Evolutionary conservation across 2,797 vertebrate species (phyloP).

Genomic region (Chaetophractus vellerosus): DNA sequence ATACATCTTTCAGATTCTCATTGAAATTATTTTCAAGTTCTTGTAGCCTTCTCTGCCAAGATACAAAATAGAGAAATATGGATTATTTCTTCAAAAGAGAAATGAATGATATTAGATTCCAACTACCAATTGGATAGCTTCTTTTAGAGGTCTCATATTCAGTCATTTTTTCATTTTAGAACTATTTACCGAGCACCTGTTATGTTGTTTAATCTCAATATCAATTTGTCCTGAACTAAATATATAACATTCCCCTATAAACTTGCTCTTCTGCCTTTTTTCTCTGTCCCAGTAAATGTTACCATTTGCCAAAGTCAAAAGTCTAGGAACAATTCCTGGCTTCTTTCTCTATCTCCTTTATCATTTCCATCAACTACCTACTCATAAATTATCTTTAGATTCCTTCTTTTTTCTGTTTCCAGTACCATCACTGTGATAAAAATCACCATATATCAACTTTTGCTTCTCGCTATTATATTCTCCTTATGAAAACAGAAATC

Average conservation of each 20-base stretch:
- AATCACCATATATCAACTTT: neutral
- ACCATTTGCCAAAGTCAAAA: neutral
- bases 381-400: neutral
- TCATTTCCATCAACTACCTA: neutral
- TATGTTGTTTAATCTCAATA: neutral
- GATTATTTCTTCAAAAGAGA: neutral
- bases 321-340: neutral
- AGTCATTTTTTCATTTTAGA: neutral
- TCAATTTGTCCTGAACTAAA: slow-evolving; percentile 20
- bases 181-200: neutral
- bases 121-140: neutral
- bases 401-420: neutral
- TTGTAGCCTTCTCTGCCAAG: neutral
- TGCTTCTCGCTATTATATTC: neutral
- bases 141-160: neutral
- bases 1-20: neutral
- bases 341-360: neutral
- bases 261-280: neutral
- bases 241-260: neutral
- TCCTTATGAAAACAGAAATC: neutral
- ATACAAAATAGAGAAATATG: neutral
- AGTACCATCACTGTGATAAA: neutral
- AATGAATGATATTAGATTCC: neutral
- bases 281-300: neutral
- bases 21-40: slow-evolving; percentile 7